Evolutionary conservation across 2,797 vertebrate species (phyloP).

Genomic region (Ptychadena robeensis): DNA sequence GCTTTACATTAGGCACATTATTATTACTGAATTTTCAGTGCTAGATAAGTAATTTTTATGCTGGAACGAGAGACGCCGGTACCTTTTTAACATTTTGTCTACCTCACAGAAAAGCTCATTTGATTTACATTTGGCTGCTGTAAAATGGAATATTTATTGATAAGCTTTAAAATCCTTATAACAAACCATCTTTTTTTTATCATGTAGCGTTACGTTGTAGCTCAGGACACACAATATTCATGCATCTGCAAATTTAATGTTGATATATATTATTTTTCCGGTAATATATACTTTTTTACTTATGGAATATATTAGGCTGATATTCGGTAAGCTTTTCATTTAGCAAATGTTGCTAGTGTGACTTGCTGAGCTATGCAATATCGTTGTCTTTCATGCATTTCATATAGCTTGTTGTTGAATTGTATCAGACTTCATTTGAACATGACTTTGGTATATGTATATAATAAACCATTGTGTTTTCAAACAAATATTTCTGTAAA

Average conservation of each 20-base stretch:
- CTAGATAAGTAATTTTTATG: conserved; percentile 47
- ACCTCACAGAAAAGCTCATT: conserved; percentile 53
- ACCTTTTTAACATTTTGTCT: conserved; percentile 58
- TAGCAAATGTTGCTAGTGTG: not conserved
- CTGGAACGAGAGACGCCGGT: conserved; percentile 21
- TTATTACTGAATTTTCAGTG: conserved; percentile 35
- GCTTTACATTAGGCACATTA: conserved; percentile 28
- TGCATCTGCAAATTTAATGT: conserved; percentile 33
- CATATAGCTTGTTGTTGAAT: not conserved
- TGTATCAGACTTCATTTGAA: not conserved
- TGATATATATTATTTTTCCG: not conserved
- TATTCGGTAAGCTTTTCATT: not conserved
- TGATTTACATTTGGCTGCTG: conserved; percentile 46
- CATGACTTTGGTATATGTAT: not conserved
- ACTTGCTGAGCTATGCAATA: not conserved
- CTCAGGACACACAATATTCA: conserved; percentile 46
- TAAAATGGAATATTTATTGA: conserved; percentile 64
- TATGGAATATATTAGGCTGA: not conserved
- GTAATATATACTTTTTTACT: conserved; percentile 4
- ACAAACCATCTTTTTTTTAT: conserved; percentile 66
- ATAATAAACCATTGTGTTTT: not conserved
- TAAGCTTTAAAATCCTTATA: conserved; percentile 62
- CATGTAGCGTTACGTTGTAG: conserved; percentile 62
- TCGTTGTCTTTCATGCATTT: not conserved
- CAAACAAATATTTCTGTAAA: too few species aligned